These are phyloP conservation scores for Rhabdornis inornatus DNA, from an alignment of 2,113 vertebrate genomes.

Conservation along the genomic window DNA sequence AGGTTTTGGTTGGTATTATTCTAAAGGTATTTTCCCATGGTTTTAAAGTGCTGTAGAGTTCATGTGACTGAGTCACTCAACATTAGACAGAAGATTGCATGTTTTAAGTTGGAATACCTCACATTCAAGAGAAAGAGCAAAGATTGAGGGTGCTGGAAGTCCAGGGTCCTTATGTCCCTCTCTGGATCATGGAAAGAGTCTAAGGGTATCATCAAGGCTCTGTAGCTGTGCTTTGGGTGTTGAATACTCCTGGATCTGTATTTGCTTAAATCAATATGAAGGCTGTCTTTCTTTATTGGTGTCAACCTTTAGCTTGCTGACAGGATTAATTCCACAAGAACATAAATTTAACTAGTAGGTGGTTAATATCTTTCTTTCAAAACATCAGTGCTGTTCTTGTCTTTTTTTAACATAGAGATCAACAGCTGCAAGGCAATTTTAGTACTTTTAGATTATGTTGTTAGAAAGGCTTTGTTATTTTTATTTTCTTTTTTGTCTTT, in stretches of 20 bases:
- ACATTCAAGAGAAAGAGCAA: neutral
- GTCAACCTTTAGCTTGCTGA: neutral
- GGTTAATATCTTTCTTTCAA: neutral
- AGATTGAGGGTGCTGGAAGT: neutral
- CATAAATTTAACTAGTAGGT: neutral
- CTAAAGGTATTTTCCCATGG: neutral
- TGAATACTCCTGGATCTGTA: neutral
- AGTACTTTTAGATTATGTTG: neutral
- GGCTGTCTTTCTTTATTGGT: neutral
- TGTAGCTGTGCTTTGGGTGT: neutral
- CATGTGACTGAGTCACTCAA: neutral
- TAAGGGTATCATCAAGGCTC: neutral
- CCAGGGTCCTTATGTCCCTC: neutral
- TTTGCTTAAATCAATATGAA: neutral
- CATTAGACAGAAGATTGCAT: neutral
- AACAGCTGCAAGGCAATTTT: neutral
- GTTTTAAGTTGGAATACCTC: neutral
- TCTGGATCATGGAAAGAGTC: neutral
- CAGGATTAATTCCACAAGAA: neutral
- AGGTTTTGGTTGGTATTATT: neutral
- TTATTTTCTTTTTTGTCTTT: neutral
- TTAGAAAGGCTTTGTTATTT: neutral
- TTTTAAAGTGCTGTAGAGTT: neutral
- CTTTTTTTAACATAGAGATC: neutral
- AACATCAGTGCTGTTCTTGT: neutral